phyloP scores from a whole-genome alignment of 2,888 invertebrate species.

The Ophion ellenae region DNA sequence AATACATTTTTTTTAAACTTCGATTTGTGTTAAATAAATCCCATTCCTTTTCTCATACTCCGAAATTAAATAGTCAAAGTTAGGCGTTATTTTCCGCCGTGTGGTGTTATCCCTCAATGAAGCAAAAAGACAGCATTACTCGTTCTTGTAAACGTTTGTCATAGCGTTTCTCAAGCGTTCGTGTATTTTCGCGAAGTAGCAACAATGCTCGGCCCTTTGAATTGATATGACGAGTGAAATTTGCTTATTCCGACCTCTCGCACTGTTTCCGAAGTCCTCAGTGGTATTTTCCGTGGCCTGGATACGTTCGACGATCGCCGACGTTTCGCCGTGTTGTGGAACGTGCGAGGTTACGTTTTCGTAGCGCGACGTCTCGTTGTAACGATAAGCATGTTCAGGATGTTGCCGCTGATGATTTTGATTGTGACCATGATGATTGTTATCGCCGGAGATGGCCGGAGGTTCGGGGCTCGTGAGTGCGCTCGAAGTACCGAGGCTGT shows the following conservation, averaged over 20 bases:
- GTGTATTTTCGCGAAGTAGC: too few relatives aligned
- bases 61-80: too few relatives aligned
- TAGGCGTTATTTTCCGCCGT: too few relatives aligned
- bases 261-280: conserved; percentile 50
- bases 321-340: conserved; percentile 22
- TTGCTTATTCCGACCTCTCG: conserved; percentile 43
- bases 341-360: conserved; percentile 31
- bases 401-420: conserved; percentile 30
- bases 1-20: too few relatives aligned
- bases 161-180: too few relatives aligned
- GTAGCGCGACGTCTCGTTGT: conserved; percentile 21
- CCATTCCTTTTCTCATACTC: too few relatives aligned
- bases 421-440: conserved; percentile 16
- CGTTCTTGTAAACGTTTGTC: too few relatives aligned
- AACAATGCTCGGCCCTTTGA: too few relatives aligned
- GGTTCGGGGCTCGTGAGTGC: conserved; percentile 85
- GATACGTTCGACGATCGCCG: conserved; percentile 20
- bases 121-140: too few relatives aligned
- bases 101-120: too few relatives aligned
- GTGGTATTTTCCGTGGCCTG: conserved; percentile 65
- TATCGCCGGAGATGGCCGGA: conserved; percentile 76
- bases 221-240: not conserved
- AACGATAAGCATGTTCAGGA: conserved; percentile 24
- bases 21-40: too few relatives aligned
- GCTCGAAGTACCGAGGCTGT: conserved; percentile 85